Base-by-base conservation (phyloP, 1,140 invertebrate species). In the Ceratina calcarata region DNA sequence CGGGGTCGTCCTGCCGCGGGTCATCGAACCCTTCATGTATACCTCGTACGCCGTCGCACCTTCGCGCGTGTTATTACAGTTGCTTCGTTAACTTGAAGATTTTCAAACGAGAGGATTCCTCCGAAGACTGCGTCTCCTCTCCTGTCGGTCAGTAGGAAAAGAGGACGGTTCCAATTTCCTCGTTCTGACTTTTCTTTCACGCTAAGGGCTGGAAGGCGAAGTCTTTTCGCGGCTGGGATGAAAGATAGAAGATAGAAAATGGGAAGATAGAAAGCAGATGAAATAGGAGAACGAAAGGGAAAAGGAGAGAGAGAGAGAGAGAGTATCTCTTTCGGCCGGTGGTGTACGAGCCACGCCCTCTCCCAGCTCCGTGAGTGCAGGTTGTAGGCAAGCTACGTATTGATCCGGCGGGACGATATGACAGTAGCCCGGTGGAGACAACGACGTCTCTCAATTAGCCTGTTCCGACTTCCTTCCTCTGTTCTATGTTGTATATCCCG, bases 301-400 rank as follows among this genome's bases (percentile, higher is more conserved):
- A 66, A 76, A 79, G 64, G 70, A 2, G 45, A 60, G 69, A 70
- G 61, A 71, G 75, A 80, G 75, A 76, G 71, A 68, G 78, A 73
- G 70, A 79, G 70, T 78, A 51, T 57, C 55, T 93, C 91, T 92
- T 90, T 86, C 84, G 51, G 45, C 74, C 74, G 89, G 90, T 78
- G 76, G 76, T 91, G 89, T 89, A 89, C 89, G 90, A 87, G 89
- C 92, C 92, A 93, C 92, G 92, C 92, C 92, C 92, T 91, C 91
- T 88, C 87, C 82, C 89, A 90, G 90, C 89, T 91, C 87, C 85
- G 86, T 89, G 85, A 86, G 88, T 87, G 88, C 90, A 90, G 90
- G 90, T 91, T 92, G 89, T 91, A 91, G 90, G 90, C 89, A 88
- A 90, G 87, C 87, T 89, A 87, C 90, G 91, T 93, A 93, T 93